phyloP scores from a whole-genome alignment of 2,113 vertebrate genomes.

The Rostratula benghalensis region DNA sequence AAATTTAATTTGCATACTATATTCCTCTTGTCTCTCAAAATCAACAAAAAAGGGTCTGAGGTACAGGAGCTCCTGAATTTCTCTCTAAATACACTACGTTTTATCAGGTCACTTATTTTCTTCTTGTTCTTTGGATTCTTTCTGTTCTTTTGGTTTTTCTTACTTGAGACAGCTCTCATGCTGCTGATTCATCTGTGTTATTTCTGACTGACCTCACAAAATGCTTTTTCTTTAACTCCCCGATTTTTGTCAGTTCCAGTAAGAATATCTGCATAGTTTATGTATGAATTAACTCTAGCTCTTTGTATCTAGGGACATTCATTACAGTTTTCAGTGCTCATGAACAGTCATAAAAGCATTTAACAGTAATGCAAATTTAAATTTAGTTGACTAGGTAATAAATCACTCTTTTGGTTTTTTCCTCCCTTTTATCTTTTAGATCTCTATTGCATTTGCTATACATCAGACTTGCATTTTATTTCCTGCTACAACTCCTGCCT shows the following conservation, averaged over 20 bases:
- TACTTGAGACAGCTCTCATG: not conserved
- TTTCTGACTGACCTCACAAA: constrained; percentile 52
- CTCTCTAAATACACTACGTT: not conserved
- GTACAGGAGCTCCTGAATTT: not conserved
- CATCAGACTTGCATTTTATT: not conserved
- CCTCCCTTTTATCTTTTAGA: not conserved
- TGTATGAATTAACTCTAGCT: constrained; percentile 28
- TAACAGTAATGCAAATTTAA: constrained; percentile 52
- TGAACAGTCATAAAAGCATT: constrained; percentile 45
- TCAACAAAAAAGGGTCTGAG: not conserved
- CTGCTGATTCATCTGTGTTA: constrained; percentile 37
- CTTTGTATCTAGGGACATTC: constrained; percentile 30
- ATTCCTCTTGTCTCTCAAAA: not conserved
- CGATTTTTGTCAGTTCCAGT: constrained; percentile 40
- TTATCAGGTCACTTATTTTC: not conserved
- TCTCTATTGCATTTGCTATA: not conserved
- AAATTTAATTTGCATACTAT: not conserved
- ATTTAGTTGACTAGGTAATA: constrained; percentile 54
- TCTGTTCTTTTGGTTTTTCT: not conserved
- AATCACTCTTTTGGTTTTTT: not conserved
- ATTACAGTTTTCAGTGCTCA: constrained; percentile 15
- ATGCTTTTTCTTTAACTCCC: constrained; percentile 43
- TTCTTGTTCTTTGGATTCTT: not conserved
- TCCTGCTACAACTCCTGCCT: not conserved
- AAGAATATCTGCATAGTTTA: constrained; percentile 32